Evolutionary conservation across 2,113 vertebrate species (phyloP).

Genomic region (Dicerorhinus sumatrensis): DNA sequence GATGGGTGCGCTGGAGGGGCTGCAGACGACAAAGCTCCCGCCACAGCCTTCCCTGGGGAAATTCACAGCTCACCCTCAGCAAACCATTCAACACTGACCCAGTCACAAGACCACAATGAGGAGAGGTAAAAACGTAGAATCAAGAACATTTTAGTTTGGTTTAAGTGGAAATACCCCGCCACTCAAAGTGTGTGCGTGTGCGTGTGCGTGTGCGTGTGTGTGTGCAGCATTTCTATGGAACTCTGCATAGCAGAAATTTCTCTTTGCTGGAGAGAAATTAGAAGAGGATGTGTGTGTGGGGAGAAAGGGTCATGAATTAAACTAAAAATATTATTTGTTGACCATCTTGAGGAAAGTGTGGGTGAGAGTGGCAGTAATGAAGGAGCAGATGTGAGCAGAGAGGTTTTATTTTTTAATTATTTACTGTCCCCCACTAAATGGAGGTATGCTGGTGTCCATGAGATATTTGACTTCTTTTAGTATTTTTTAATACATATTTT

Average conservation of each 20-base stretch:
- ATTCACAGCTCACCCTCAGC: neutral
- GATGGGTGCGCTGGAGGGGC: neutral
- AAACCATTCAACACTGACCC: accelerated
- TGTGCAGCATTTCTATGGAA: neutral
- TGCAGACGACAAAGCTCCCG: no score
- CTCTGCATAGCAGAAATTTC: neutral
- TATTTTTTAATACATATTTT: neutral
- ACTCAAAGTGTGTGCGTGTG: no score
- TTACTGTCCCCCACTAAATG: neutral
- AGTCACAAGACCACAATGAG: neutral
- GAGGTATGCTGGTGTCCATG: neutral
- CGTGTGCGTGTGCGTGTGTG: no score
- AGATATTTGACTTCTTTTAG: neutral
- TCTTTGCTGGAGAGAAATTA: conserved; percentile 10
- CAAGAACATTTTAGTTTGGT: neutral
- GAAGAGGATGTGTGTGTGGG: neutral
- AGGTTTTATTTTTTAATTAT: neutral
- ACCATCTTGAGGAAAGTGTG: neutral
- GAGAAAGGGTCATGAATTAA: neutral
- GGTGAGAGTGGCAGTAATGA: neutral
- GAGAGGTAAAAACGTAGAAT: neutral
- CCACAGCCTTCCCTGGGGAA: neutral
- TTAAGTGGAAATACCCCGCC: neutral
- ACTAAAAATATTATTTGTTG: neutral
- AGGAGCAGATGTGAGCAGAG: neutral